These are phyloP conservation scores for Plebejus anna DNA, from an alignment of 2,888 invertebrate genomes.

Conservation along the genomic window DNA sequence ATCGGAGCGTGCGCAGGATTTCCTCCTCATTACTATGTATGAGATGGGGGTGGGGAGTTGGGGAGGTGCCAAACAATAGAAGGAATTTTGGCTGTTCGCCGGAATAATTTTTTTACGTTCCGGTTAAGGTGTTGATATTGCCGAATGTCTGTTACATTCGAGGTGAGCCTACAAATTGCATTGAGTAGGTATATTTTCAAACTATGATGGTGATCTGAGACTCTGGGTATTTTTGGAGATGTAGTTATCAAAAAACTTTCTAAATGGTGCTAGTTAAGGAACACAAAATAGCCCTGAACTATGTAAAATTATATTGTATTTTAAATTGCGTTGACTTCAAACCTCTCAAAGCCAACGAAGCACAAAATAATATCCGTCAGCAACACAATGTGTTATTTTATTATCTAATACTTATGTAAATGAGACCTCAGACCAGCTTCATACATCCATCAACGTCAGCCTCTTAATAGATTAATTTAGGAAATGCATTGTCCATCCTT, in stretches of 20 bases:
- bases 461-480: neutral
- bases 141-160: neutral
- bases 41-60: slow-evolving; percentile 36
- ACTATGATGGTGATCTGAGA: too few species aligned
- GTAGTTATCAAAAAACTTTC: too few species aligned
- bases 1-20: slow-evolving; percentile 41
- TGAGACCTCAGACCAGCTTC: neutral
- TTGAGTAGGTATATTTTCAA: too few species aligned
- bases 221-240: too few species aligned
- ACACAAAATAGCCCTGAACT: too few species aligned
- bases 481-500: neutral
- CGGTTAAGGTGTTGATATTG: neutral
- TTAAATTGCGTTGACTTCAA: neutral
- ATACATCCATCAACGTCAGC: neutral
- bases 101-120: neutral
- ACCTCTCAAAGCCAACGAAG: neutral
- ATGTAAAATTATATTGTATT: too few species aligned
- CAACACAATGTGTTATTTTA: slow-evolving; percentile 1
- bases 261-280: too few species aligned
- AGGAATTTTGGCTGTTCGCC: neutral
- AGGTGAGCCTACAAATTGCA: too few species aligned
- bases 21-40: slow-evolving; percentile 48
- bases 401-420: slow-evolving; percentile 13
- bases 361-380: neutral
- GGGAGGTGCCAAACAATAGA: neutral